phyloP scores from a whole-genome alignment of 1,140 invertebrate species.

The Fopius arisanus region DNA sequence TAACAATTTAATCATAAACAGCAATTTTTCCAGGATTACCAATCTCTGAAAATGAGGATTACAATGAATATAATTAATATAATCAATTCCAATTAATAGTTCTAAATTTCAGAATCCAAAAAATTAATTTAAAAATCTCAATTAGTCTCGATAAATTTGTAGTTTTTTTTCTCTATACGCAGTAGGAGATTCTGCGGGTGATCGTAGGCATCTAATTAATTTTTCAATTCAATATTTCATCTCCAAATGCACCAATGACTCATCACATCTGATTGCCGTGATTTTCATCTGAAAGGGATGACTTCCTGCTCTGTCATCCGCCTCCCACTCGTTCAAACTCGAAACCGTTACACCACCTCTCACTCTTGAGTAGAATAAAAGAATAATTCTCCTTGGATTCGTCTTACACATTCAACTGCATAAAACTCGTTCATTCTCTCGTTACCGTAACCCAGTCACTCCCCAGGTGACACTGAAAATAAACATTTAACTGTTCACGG shows the following conservation, averaged over 20 bases:
- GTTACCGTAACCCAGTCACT: conserved; percentile 12
- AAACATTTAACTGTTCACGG: conserved; percentile 13
- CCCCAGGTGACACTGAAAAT: conserved; percentile 8
- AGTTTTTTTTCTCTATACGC: too few species aligned
- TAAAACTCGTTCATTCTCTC: conserved; percentile 5
- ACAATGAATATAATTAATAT: too few species aligned
- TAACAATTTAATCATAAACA: too few species aligned
- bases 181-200: too few species aligned
- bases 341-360: conserved; percentile 1
- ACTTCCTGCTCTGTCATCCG: conserved; percentile 5
- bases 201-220: neutral
- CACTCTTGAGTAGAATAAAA: neutral
- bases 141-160: too few species aligned
- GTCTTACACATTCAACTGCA: conserved; percentile 6
- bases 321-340: neutral
- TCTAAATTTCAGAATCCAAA: too few species aligned
- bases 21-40: too few species aligned
- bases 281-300: neutral
- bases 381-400: neutral
- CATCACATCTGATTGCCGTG: neutral
- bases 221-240: neutral
- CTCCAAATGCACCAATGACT: neutral
- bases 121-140: too few species aligned
- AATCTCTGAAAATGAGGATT: too few species aligned
- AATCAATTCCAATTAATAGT: too few species aligned